Percentiles rank a stretch among this genome's conserved stretches.
phyloP scores from a whole-genome alignment of 2,113 vertebrate genomes.

The Alosa alosa region DNA sequence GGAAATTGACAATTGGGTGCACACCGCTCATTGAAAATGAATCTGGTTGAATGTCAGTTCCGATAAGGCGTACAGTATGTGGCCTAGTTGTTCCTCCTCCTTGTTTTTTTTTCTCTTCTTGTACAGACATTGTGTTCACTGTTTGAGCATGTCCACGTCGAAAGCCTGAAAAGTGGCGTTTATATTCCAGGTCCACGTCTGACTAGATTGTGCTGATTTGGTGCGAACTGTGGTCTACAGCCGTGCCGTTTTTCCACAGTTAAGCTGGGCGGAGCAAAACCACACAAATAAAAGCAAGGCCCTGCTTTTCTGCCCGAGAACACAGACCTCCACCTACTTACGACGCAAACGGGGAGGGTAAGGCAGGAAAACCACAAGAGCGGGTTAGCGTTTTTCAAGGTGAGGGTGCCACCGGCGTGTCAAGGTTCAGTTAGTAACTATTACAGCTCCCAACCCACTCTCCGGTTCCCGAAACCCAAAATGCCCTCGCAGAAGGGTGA shows the following conservation, averaged over 20 bases:
- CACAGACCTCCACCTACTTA: slow-evolving; percentile 15
- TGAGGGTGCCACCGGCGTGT: background rate
- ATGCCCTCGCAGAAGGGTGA: background rate
- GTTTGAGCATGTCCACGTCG: background rate
- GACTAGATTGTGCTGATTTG: slow-evolving; percentile 18
- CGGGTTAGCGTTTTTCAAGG: background rate
- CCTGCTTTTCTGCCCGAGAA: background rate
- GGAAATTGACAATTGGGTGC: background rate
- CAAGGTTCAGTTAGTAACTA: slow-evolving; percentile 7
- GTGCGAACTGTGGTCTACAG: slow-evolving; percentile 6
- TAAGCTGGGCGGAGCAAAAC: slow-evolving; percentile 15
- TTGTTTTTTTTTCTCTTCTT: background rate
- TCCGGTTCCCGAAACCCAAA: background rate
- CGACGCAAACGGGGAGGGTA: background rate
- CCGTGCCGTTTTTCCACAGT: slow-evolving; percentile 9
- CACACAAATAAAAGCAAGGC: background rate
- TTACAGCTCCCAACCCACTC: background rate
- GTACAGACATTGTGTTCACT: background rate
- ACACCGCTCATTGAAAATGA: background rate
- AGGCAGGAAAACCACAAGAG: slow-evolving; percentile 15
- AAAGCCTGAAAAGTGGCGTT: background rate
- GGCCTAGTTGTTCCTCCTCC: background rate
- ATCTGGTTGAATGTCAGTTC: background rate
- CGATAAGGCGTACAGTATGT: background rate
- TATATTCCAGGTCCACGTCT: slow-evolving; percentile 1